phyloP scores from a whole-genome alignment of 2,113 vertebrate species.

The Polypterus bichir region DNA sequence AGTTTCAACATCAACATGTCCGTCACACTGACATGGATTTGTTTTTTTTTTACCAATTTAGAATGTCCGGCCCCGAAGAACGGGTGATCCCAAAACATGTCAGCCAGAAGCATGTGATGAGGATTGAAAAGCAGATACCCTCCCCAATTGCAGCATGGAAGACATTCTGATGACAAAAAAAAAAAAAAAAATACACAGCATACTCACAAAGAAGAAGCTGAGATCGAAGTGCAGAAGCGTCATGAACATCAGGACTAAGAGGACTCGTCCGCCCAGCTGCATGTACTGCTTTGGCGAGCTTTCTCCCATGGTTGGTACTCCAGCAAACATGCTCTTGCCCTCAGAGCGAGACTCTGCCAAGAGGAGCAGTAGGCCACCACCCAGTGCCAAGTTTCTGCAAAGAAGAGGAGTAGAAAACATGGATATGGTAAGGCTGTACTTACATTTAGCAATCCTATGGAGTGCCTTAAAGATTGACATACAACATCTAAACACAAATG shows the following conservation, averaged over 20 bases:
- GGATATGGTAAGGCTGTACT: too few relatives aligned
- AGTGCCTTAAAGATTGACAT: too few relatives aligned
- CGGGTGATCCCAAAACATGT: not conserved
- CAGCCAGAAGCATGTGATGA: not conserved
- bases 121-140: not conserved
- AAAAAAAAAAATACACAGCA: too few relatives aligned
- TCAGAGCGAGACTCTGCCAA: constrained; percentile 88
- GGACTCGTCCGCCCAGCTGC: constrained; percentile 85
- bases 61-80: too few relatives aligned
- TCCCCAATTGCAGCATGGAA: not conserved
- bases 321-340: constrained; percentile 97
- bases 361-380: constrained; percentile 82
- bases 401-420: not conserved
- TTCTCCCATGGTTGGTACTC: constrained; percentile 87
- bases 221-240: constrained; percentile 88
- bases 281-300: constrained; percentile 97
- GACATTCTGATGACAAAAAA: not conserved
- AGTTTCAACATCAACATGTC: too few relatives aligned
- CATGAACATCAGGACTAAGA: constrained; percentile 97
- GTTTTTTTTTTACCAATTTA: too few relatives aligned
- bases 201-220: constrained; percentile 85
- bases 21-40: too few relatives aligned
- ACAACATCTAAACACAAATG: too few relatives aligned
- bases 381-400: constrained; percentile 82
- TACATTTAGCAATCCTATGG: not conserved